Evolutionary conservation across 2,797 vertebrate genomes (phyloP).

Genomic region (Avahi laniger): DNA sequence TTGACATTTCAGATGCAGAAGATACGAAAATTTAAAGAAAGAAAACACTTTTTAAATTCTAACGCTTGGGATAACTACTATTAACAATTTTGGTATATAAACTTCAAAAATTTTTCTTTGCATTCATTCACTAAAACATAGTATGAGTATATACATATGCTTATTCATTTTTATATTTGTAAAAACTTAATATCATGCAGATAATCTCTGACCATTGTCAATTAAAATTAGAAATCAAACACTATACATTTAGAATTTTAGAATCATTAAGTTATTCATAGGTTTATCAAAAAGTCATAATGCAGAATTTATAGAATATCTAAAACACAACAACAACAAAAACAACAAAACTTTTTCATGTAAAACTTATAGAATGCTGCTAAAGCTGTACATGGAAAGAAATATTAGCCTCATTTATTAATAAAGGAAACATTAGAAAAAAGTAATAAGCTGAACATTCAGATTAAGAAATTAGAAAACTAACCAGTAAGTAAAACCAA

Average conservation of each 20-base stretch:
- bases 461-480: not conserved
- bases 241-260: not conserved
- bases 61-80: not conserved
- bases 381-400: not conserved
- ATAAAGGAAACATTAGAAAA: not conserved
- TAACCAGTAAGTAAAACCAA: not conserved
- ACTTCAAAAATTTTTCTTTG: not conserved
- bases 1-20: not conserved
- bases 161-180: not conserved
- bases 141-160: not conserved
- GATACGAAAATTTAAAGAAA: not conserved
- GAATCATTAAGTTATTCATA: not conserved
- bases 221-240: conserved; percentile 32
- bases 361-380: not conserved
- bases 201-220: not conserved
- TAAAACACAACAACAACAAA: not conserved
- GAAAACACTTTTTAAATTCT: not conserved
- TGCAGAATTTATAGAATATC: not conserved
- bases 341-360: not conserved
- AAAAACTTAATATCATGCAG: not conserved
- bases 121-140: not conserved
- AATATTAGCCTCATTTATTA: not conserved
- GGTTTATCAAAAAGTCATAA: not conserved
- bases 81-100: not conserved
- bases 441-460: not conserved